A percentile compares a stretch with the other conserved stretches of the same genome.
Evolutionary conservation across 2,797 vertebrate species (phyloP).

Genomic region (Apodemus agrarius): DNA sequence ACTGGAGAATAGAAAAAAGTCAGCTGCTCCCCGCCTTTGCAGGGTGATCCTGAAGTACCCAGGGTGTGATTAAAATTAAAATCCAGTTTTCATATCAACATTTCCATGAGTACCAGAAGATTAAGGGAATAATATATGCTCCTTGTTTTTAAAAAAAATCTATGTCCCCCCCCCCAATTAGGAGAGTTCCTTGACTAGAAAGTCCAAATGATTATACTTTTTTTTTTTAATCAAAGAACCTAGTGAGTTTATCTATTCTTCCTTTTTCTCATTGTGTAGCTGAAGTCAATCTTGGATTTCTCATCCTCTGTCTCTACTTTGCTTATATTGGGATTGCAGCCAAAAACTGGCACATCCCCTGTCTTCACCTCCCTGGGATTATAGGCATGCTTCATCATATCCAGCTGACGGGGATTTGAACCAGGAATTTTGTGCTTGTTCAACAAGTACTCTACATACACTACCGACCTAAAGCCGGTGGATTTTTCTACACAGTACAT

Average conservation of each 20-base stretch:
- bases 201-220: neutral
- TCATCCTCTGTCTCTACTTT: neutral
- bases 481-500: neutral
- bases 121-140: neutral
- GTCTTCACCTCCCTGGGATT: neutral
- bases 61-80: conserved; percentile 47
- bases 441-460: neutral
- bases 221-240: neutral
- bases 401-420: neutral
- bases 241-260: neutral
- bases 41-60: conserved; percentile 30
- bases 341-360: neutral
- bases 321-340: neutral
- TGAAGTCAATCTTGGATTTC: neutral
- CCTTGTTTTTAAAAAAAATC: conserved; percentile 1
- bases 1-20: neutral
- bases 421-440: no score
- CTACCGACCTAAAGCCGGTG: neutral
- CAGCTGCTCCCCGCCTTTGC: neutral
- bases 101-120: neutral
- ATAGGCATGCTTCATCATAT: neutral
- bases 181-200: conserved; percentile 3
- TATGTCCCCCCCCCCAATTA: neutral
- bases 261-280: neutral
- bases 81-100: conserved; percentile 40